These are phyloP conservation scores for Limenitis arthemis DNA, from an alignment of 2,888 invertebrate species.

Conservation along the genomic window DNA sequence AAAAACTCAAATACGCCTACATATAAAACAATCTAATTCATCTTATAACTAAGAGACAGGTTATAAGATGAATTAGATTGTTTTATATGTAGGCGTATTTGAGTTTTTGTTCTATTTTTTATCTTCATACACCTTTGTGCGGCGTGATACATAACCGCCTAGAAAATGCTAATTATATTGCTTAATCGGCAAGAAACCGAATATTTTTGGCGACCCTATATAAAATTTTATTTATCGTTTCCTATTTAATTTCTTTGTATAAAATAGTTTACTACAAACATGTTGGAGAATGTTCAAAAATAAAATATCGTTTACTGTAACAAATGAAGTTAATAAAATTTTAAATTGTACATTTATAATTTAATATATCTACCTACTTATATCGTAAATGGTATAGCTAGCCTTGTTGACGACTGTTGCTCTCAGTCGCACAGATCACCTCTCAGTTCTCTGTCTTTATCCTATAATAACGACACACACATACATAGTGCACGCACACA, in stretches of 20 bases:
- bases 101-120: too few relatives aligned
- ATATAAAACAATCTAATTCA: background rate
- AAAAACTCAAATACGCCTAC: background rate
- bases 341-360: slow-evolving; percentile 53
- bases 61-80: background rate
- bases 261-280: too few relatives aligned
- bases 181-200: slow-evolving; percentile 30
- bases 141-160: too few relatives aligned
- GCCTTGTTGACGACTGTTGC: slow-evolving; percentile 57
- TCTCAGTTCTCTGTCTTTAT: slow-evolving; percentile 45
- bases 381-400: slow-evolving; percentile 58
- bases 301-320: slow-evolving; percentile 62
- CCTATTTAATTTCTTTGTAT: too few relatives aligned
- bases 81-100: background rate
- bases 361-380: slow-evolving; percentile 34
- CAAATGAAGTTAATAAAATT: slow-evolving; percentile 61
- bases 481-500: slow-evolving; percentile 31
- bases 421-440: slow-evolving; percentile 48
- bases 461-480: slow-evolving; percentile 58
- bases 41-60: too few relatives aligned
- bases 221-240: slow-evolving; percentile 5
- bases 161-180: slow-evolving; percentile 30
- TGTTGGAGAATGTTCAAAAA: slow-evolving; percentile 37
- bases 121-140: too few relatives aligned
- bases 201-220: slow-evolving; percentile 24